These are phyloP conservation scores for Dolichomitus sp. DNA, from an alignment of 2,888 invertebrate genomes.

Conservation along the genomic window DNA sequence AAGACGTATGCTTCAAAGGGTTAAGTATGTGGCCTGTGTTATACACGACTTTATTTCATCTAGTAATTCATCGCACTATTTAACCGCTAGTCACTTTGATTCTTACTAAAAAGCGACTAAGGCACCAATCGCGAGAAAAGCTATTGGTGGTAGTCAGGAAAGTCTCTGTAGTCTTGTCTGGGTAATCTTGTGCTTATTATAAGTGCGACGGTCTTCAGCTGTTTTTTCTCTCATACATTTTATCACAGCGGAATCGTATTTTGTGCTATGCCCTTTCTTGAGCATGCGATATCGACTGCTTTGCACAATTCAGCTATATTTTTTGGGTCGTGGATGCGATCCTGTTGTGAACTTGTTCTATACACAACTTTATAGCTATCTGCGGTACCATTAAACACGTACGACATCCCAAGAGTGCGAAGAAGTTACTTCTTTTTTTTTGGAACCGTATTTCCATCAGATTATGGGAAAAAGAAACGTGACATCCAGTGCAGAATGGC, in stretches of 20 bases:
- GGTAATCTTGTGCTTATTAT: neutral
- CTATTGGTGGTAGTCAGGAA: neutral
- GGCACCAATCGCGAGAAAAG: conserved; percentile 11
- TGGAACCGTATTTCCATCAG: too few relatives aligned
- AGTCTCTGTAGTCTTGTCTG: neutral
- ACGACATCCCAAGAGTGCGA: too few relatives aligned
- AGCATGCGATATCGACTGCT: neutral
- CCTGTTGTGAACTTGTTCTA: neutral
- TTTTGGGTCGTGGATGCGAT: neutral
- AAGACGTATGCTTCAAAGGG: too few relatives aligned
- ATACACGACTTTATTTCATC: neutral
- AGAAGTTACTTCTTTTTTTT: too few relatives aligned
- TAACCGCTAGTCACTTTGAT: neutral
- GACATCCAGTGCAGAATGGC: too few relatives aligned
- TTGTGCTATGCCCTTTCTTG: neutral
- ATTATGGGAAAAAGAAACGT: too few relatives aligned
- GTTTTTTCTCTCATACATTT: neutral
- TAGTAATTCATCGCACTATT: neutral
- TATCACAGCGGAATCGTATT: neutral
- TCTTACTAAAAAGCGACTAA: neutral
- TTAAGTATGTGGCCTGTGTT: neutral
- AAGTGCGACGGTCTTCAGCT: neutral
- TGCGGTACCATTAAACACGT: neutral
- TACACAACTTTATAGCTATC: neutral
- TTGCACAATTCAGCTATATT: too few relatives aligned